Conservation (phyloP, 2,797 vertebrate genomes). For the Masticophis lateralis region DNA sequence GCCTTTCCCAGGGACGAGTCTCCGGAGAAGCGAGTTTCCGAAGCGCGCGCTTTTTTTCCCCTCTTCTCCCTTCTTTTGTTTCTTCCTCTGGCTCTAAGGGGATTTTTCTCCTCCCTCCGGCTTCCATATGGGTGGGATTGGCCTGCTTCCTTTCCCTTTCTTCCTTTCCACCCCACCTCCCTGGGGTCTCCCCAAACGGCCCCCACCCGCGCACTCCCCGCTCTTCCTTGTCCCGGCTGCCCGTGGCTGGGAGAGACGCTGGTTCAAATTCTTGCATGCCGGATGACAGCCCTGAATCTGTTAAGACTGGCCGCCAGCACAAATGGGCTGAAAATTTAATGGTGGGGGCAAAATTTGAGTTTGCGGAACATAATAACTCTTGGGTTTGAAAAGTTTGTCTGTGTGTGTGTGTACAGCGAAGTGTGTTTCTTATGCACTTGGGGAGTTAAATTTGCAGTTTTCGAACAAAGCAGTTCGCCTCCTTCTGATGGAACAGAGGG, state of each 20-base stretch:
- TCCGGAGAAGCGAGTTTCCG: neutral
- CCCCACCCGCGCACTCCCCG: neutral
- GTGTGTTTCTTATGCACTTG: neutral
- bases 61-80: neutral
- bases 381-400: neutral
- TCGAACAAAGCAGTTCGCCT: too few relatives aligned
- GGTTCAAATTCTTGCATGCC: rapidly evolving
- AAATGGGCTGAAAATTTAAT: neutral
- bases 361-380: neutral
- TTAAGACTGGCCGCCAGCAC: too few relatives aligned
- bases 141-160: neutral
- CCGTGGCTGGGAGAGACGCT: neutral
- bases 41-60: neutral
- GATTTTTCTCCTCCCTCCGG: neutral
- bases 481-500: neutral
- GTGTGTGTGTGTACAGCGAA: neutral
- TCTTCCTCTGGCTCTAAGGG: neutral
- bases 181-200: neutral
- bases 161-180: neutral
- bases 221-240: neutral
- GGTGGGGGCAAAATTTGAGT: neutral
- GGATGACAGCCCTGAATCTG: neutral
- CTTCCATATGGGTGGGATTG: neutral
- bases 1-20: neutral
- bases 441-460: neutral